phyloP scores from a whole-genome alignment of 2,888 invertebrate species.

The Candidula unifasciata region DNA sequence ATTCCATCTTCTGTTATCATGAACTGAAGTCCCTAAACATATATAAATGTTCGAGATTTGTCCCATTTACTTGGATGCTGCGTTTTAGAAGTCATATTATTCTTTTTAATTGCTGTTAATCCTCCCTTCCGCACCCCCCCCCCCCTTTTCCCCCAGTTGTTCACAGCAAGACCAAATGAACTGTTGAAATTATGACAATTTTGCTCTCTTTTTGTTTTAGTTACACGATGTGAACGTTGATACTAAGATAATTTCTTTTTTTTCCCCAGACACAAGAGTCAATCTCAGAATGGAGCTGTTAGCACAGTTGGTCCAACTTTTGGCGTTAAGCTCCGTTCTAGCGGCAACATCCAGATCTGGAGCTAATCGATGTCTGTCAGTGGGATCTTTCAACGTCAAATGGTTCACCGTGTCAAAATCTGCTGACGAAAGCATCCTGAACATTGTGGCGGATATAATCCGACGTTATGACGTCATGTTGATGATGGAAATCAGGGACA shows the following conservation, averaged over 20 bases:
- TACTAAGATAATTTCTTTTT: neutral
- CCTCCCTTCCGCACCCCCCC: too few species aligned
- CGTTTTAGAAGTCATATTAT: too few species aligned
- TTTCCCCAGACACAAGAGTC: neutral
- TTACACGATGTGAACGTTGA: neutral
- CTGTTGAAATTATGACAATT: too few species aligned
- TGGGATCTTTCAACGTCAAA: slow-evolving; percentile 37
- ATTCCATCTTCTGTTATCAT: too few species aligned
- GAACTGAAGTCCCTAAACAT: too few species aligned
- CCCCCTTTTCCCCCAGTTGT: too few species aligned
- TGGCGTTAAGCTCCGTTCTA: neutral
- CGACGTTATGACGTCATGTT: slow-evolving; percentile 43
- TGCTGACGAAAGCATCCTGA: neutral
- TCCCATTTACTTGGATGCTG: too few species aligned
- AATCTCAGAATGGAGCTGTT: neutral
- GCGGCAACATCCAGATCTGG: too few species aligned
- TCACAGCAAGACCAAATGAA: too few species aligned
- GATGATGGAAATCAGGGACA: slow-evolving; percentile 36
- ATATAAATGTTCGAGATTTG: too few species aligned
- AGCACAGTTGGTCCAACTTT: neutral
- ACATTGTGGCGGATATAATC: slow-evolving; percentile 14
- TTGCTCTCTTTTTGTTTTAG: too few species aligned
- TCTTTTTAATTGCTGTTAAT: too few species aligned
- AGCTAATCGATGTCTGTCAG: neutral
- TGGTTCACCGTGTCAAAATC: slow-evolving; percentile 3